phyloP scores from a whole-genome alignment of 2,888 invertebrate genomes.

The Cephalotes varians region DNA sequence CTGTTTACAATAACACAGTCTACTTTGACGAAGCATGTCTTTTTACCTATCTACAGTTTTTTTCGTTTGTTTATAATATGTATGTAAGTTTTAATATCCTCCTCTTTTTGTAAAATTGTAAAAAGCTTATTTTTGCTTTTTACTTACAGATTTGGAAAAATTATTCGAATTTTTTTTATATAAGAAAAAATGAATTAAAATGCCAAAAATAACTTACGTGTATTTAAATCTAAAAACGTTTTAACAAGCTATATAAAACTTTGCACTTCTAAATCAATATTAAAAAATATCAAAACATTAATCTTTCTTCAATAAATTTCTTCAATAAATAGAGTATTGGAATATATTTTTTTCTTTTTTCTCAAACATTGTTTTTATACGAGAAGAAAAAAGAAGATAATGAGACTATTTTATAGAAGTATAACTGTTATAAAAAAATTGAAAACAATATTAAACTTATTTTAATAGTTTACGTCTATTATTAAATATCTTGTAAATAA shows the following conservation, averaged over 20 bases:
- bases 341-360: too few species aligned
- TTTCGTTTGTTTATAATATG: not conserved
- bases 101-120: not conserved
- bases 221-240: not conserved
- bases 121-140: not conserved
- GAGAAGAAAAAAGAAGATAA: not conserved
- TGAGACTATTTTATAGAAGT: too few species aligned
- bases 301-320: too few species aligned
- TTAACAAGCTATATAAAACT: not conserved
- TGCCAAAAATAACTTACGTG: not conserved
- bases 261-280: not conserved
- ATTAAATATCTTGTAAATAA: not conserved
- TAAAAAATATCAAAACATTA: not conserved
- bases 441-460: not conserved
- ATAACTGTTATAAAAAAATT: too few species aligned
- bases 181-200: not conserved
- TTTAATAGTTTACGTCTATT: not conserved
- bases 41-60: not conserved
- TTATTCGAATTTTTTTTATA: slow-evolving; percentile 5
- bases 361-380: too few species aligned
- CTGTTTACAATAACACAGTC: not conserved
- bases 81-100: not conserved
- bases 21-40: not conserved
- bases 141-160: not conserved
- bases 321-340: too few species aligned